A percentile compares a stretch with the other conserved stretches of the same genome.
phyloP scores from a whole-genome alignment of 2,113 vertebrate species.

The Hippocampus abdominalis region DNA sequence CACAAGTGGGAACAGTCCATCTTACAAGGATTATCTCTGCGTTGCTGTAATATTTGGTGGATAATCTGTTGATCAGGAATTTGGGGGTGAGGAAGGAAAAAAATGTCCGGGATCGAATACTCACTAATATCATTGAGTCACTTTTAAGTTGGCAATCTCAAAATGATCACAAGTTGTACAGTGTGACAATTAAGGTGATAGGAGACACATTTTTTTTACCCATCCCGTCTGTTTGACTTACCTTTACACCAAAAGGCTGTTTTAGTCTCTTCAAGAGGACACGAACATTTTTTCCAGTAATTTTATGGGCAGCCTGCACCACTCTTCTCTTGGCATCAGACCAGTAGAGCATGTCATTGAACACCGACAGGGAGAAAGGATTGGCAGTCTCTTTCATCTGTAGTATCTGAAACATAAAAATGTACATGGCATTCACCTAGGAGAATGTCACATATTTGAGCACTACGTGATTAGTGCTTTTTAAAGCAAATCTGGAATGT shows the following conservation, averaged over 20 bases:
- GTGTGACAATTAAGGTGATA: too few relatives aligned
- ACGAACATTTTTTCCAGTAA: slow-evolving; percentile 74
- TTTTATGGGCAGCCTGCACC: slow-evolving; percentile 76
- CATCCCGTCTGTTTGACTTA: slow-evolving; percentile 25
- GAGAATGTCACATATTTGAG: background rate
- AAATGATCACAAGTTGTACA: background rate
- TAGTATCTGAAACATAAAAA: slow-evolving; percentile 69
- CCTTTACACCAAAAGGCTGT: slow-evolving; percentile 84
- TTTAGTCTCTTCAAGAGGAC: slow-evolving; percentile 76
- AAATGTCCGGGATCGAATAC: background rate
- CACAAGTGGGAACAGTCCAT: slow-evolving; percentile 84
- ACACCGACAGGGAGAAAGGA: slow-evolving; percentile 80
- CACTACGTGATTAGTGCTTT: background rate
- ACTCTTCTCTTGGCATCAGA: slow-evolving; percentile 78
- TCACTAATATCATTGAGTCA: background rate
- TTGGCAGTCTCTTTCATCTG: slow-evolving; percentile 76
- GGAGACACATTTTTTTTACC: too few relatives aligned
- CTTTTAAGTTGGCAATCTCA: background rate
- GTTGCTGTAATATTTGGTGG: slow-evolving; percentile 70
- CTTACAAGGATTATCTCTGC: slow-evolving; percentile 65
- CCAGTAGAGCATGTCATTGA: slow-evolving; percentile 87
- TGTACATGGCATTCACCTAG: background rate
- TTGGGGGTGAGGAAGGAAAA: background rate
- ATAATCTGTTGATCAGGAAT: slow-evolving; percentile 51
- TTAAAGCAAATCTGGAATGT: background rate